Evolutionary conservation across 2,113 vertebrate genomes (phyloP).

Genomic region (Zeus faber): DNA sequence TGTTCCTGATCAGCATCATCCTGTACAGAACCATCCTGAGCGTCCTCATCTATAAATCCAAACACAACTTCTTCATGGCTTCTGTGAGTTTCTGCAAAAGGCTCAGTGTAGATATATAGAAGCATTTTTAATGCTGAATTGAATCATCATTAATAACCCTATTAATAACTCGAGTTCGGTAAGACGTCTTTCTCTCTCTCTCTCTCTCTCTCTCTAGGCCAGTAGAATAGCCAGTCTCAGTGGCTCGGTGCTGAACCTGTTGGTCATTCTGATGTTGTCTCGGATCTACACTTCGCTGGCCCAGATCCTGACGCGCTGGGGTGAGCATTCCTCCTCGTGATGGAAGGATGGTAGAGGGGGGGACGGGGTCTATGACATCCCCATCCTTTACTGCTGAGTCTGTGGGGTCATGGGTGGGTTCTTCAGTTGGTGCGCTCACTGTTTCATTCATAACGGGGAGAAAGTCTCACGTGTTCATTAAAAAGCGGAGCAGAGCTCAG

Average conservation of each 20-base stretch:
- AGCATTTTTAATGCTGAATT: too few species aligned
- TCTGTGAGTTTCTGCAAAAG: constrained; percentile 78
- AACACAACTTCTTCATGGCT: constrained; percentile 46
- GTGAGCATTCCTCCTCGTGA: constrained; percentile 46
- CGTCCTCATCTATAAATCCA: constrained; percentile 69
- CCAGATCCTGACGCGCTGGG: constrained; percentile 77
- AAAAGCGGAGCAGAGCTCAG: too few species aligned
- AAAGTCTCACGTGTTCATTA: too few species aligned
- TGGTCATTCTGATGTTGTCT: constrained; percentile 75
- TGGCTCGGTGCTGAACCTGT: constrained; percentile 72
- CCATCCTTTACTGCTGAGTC: too few species aligned
- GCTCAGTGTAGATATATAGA: too few species aligned
- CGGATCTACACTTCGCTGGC: constrained; percentile 70
- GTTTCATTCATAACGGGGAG: too few species aligned
- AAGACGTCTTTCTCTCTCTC: neutral
- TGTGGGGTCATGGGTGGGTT: too few species aligned
- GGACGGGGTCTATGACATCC: too few species aligned
- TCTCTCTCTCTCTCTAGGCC: constrained; percentile 55
- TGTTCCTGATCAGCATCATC: constrained; percentile 79
- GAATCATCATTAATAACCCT: too few species aligned
- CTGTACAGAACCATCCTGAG: constrained; percentile 75
- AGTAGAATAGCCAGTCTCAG: constrained; percentile 70
- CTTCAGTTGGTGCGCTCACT: too few species aligned
- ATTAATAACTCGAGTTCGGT: too few species aligned
- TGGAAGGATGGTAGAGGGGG: neutral